A percentile compares a stretch with the other conserved stretches of the same genome.
These are phyloP conservation scores for Ceuthmochares aereus DNA, from an alignment of 2,113 vertebrate species.

Conservation along the genomic window DNA sequence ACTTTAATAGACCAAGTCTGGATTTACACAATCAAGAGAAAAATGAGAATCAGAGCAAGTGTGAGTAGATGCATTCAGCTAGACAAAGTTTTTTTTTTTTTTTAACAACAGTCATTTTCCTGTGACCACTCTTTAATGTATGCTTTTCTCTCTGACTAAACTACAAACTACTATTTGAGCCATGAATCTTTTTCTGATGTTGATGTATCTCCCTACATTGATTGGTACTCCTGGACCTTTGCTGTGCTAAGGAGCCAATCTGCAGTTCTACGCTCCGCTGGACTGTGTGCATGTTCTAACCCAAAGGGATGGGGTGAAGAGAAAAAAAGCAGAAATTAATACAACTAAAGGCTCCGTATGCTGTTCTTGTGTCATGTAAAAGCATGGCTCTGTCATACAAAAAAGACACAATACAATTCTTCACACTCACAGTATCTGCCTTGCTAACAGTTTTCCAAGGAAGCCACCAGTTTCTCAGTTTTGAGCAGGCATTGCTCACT, in stretches of 20 bases:
- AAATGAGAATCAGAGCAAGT: neutral
- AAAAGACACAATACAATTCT: neutral
- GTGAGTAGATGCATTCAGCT: neutral
- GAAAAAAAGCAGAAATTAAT: neutral
- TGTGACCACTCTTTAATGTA: neutral
- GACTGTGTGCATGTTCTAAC: neutral
- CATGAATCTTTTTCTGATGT: neutral
- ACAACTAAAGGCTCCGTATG: neutral
- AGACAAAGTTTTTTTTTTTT: neutral
- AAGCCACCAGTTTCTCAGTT: neutral
- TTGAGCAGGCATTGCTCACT: neutral
- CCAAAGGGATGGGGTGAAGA: neutral
- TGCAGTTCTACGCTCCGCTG: neutral
- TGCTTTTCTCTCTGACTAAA: neutral
- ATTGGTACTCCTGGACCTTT: neutral
- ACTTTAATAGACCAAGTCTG: neutral
- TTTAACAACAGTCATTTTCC: neutral
- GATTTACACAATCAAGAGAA: neutral
- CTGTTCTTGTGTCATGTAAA: neutral
- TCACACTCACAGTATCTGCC: neutral
- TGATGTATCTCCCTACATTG: neutral
- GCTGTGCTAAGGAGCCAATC: neutral
- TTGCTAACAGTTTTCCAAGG: neutral
- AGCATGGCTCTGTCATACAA: neutral
- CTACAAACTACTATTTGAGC: neutral